These are phyloP conservation scores for Ormia ochracea DNA, from an alignment of 2,888 invertebrate genomes.

Conservation along the genomic window DNA sequence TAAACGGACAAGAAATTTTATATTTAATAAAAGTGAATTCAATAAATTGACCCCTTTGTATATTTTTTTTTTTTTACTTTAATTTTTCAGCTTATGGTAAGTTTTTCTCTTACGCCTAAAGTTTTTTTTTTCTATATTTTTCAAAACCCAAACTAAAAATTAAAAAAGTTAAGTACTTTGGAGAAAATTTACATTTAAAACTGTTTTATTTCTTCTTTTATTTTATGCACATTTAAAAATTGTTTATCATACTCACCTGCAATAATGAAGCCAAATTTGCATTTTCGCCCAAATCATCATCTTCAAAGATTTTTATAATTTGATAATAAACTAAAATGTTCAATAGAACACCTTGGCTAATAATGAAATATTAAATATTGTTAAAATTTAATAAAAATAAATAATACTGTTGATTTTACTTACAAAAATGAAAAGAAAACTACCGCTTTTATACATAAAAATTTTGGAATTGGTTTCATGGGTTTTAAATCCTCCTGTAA, in stretches of 20 bases:
- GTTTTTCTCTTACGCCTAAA: too few species aligned
- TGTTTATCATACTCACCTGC: conserved; percentile 79
- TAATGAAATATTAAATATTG: conserved; percentile 66
- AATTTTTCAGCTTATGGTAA: too few species aligned
- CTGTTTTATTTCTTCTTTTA: too few species aligned
- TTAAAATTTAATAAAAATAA: background rate
- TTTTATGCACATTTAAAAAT: too few species aligned
- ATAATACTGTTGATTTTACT: conserved; percentile 68
- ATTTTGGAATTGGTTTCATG: conserved; percentile 96
- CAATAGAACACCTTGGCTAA: conserved; percentile 93
- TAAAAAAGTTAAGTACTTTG: too few species aligned
- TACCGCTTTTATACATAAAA: conserved; percentile 97
- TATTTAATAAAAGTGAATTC: too few species aligned
- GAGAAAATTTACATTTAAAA: too few species aligned
- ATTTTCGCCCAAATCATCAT: conserved; percentile 82
- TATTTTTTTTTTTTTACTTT: too few species aligned
- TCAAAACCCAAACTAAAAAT: too few species aligned
- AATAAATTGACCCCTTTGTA: too few species aligned
- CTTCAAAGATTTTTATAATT: conserved; percentile 86
- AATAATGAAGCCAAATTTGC: conserved; percentile 88
- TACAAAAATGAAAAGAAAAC: conserved; percentile 99
- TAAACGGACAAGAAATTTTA: too few species aligned
- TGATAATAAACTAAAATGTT: conserved; percentile 90
- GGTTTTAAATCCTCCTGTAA: conserved; percentile 84
- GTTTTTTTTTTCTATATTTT: too few species aligned